These are phyloP conservation scores for Bambusicola thoracicus DNA, from an alignment of 2,113 vertebrate species.

Conservation along the genomic window DNA sequence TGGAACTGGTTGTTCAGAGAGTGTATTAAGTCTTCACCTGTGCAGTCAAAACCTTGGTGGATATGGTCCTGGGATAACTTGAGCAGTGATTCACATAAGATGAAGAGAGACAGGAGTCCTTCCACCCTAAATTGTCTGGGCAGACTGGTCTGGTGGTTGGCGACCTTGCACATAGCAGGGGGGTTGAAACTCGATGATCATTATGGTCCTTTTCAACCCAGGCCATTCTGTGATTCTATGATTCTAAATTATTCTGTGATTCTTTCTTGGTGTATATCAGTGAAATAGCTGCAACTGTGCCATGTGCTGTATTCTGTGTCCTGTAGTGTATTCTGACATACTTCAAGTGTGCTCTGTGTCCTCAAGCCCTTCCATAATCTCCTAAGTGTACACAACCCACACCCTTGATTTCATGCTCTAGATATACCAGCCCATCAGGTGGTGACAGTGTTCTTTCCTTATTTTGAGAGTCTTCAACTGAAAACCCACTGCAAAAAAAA, in stretches of 20 bases:
- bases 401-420: not conserved
- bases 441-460: not conserved
- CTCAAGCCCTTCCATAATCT: not conserved
- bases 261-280: not conserved
- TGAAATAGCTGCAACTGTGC: not conserved
- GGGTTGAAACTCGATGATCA: too few species aligned
- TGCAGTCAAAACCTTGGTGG: not conserved
- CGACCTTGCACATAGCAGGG: too few species aligned
- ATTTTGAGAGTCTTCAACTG: not conserved
- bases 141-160: too few species aligned
- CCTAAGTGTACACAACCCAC: not conserved
- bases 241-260: not conserved
- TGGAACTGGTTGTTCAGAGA: not conserved
- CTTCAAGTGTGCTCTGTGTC: not conserved
- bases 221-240: too few species aligned
- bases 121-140: not conserved
- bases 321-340: not conserved
- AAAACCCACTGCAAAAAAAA: not conserved
- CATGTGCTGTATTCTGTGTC: not conserved
- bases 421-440: not conserved
- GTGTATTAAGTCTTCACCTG: not conserved
- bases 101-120: not conserved
- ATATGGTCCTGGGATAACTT: rapidly evolving
- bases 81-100: not conserved
- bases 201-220: too few species aligned